Conservation (phyloP, 2,113 vertebrate species). For the Orycteropus afer region DNA sequence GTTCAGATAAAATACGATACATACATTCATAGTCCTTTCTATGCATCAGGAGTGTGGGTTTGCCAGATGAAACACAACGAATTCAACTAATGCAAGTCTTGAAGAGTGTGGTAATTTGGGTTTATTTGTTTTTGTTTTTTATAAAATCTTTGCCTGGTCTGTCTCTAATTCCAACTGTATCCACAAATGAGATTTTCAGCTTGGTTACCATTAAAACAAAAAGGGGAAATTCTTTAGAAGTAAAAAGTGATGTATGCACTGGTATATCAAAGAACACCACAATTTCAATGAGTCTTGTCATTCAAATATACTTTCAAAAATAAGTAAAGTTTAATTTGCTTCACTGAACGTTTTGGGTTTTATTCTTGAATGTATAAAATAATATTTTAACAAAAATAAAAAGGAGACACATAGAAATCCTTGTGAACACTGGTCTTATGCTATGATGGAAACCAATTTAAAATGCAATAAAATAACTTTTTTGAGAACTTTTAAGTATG, state of each 20-base stretch:
- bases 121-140: too few relatives aligned
- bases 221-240: not conserved
- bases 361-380: not conserved
- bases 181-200: not conserved
- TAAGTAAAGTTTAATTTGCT: not conserved
- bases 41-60: not conserved
- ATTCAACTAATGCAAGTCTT: not conserved
- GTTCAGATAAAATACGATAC: not conserved
- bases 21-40: not conserved
- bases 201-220: conserved; percentile 3
- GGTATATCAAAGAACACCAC: conserved; percentile 14
- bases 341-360: not conserved
- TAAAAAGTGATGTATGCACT: not conserved
- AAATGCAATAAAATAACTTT: not conserved
- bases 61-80: not conserved
- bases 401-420: not conserved
- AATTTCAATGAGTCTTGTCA: not conserved
- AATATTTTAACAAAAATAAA: not conserved
- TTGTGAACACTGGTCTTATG: not conserved
- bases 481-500: not conserved
- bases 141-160: not conserved
- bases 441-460: not conserved
- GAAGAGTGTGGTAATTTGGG: not conserved
- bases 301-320: conserved; percentile 16
- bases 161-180: conserved; percentile 5